Conservation (phyloP, 2,113 vertebrate species). For the Tautogolabrus adspersus region DNA sequence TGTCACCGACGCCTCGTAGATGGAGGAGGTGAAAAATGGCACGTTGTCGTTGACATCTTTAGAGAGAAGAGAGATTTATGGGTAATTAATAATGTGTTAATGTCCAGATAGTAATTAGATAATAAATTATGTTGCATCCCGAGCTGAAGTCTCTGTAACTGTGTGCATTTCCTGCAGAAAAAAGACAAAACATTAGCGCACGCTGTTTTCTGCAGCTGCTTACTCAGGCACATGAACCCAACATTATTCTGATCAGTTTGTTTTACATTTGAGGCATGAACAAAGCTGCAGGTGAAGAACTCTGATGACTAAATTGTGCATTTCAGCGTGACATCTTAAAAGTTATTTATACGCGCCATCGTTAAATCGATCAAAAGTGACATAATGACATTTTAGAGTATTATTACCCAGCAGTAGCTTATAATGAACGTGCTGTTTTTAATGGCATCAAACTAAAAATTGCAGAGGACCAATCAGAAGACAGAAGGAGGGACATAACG, state of each 20-base stretch:
- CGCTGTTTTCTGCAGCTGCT: slow-evolving; percentile 1
- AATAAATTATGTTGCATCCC: background rate
- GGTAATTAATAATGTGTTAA: slow-evolving; percentile 7
- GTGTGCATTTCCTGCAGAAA: slow-evolving; percentile 5
- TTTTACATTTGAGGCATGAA: background rate
- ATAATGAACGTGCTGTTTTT: too few relatives aligned
- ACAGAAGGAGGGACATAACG: too few relatives aligned
- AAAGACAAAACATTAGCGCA: background rate
- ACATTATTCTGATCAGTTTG: background rate
- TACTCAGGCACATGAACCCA: background rate
- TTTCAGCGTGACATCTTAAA: too few relatives aligned
- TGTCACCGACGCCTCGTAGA: slow-evolving; percentile 89
- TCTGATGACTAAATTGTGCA: too few relatives aligned
- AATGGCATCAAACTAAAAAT: too few relatives aligned
- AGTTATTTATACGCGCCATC: too few relatives aligned
- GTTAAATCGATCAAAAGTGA: too few relatives aligned
- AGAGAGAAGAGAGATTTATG: slow-evolving; percentile 20
- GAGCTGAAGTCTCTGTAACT: background rate
- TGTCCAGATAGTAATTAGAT: slow-evolving; percentile 15
- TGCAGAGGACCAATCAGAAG: too few relatives aligned
- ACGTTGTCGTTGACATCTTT: slow-evolving; percentile 94
- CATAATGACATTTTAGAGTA: too few relatives aligned
- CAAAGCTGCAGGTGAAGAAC: too few relatives aligned
- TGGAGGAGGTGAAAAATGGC: slow-evolving; percentile 92
- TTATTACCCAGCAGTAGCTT: too few relatives aligned